Evolutionary conservation across 2,888 invertebrate species (phyloP).

Genomic region (Apomyelois bistriatella): DNA sequence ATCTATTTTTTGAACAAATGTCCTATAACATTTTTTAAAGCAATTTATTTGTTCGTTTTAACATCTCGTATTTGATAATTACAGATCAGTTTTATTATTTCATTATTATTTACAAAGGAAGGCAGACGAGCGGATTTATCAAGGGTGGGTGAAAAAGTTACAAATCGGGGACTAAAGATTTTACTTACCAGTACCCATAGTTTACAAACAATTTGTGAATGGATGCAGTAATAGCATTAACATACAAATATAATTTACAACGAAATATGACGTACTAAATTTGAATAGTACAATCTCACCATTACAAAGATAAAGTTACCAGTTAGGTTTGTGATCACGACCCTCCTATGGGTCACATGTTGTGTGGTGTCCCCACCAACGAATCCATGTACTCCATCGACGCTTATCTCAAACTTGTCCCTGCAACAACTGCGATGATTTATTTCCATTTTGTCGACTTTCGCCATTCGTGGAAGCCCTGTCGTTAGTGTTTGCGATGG

Average conservation of each 20-base stretch:
- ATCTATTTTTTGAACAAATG: too few species aligned
- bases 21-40: too few species aligned
- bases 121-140: too few species aligned
- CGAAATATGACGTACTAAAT: neutral
- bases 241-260: neutral
- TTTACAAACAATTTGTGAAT: neutral
- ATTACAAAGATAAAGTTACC: neutral
- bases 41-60: too few species aligned
- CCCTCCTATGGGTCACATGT: constrained; percentile 46
- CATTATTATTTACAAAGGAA: too few species aligned
- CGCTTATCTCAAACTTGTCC: constrained; percentile 60
- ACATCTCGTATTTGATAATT: too few species aligned
- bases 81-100: too few species aligned
- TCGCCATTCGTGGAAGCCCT: constrained; percentile 55
- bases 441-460: constrained; percentile 58
- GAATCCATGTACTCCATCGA: constrained; percentile 58
- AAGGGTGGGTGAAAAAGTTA: too few species aligned
- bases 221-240: neutral
- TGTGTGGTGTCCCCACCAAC: constrained; percentile 44
- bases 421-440: constrained; percentile 58
- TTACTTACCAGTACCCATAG: too few species aligned
- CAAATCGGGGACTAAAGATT: too few species aligned
- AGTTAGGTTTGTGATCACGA: neutral
- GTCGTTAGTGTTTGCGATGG: constrained; percentile 54
- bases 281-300: neutral